Conservation (phyloP, 2,113 vertebrate species). For the Albula goreensis region DNA sequence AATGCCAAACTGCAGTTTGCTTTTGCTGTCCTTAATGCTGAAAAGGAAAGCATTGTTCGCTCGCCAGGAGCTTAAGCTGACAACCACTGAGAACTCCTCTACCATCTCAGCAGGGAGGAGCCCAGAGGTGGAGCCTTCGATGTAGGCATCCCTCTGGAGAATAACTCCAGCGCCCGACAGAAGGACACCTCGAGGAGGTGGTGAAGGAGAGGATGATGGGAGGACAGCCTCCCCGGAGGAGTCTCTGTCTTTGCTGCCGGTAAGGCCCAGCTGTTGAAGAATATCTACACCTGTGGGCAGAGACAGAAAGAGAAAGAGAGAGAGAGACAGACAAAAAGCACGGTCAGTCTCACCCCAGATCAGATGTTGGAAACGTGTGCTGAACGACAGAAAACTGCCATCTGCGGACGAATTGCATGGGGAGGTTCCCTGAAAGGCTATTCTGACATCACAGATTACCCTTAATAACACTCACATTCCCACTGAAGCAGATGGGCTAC, state of each 20-base stretch:
- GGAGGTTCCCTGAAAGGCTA: background rate
- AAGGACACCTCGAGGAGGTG: slow-evolving; percentile 66
- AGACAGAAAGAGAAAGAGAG: slow-evolving; percentile 51
- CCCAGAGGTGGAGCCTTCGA: slow-evolving; percentile 72
- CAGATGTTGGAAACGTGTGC: background rate
- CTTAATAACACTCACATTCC: slow-evolving; percentile 24
- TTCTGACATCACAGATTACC: slow-evolving; percentile 38
- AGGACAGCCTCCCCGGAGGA: slow-evolving; percentile 56
- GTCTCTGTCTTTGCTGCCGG: slow-evolving; percentile 65
- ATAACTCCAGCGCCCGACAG: slow-evolving; percentile 73
- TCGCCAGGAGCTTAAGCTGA: slow-evolving; percentile 82
- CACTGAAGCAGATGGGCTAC: slow-evolving; percentile 53
- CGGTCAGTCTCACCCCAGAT: background rate
- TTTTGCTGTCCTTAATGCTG: slow-evolving; percentile 78
- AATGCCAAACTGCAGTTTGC: slow-evolving; percentile 84
- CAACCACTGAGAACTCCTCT: slow-evolving; percentile 80
- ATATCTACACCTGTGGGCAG: slow-evolving; percentile 85
- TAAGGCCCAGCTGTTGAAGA: slow-evolving; percentile 82
- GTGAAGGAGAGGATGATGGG: slow-evolving; percentile 53
- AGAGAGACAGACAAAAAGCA: slow-evolving; percentile 40
- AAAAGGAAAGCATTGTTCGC: slow-evolving; percentile 92
- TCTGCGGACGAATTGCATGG: background rate
- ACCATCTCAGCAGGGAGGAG: slow-evolving; percentile 73
- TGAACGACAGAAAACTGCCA: background rate
- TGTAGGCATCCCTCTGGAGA: slow-evolving; percentile 67